These are phyloP conservation scores for Erithacus rubecula DNA, from an alignment of 2,797 vertebrate genomes.

Conservation along the genomic window DNA sequence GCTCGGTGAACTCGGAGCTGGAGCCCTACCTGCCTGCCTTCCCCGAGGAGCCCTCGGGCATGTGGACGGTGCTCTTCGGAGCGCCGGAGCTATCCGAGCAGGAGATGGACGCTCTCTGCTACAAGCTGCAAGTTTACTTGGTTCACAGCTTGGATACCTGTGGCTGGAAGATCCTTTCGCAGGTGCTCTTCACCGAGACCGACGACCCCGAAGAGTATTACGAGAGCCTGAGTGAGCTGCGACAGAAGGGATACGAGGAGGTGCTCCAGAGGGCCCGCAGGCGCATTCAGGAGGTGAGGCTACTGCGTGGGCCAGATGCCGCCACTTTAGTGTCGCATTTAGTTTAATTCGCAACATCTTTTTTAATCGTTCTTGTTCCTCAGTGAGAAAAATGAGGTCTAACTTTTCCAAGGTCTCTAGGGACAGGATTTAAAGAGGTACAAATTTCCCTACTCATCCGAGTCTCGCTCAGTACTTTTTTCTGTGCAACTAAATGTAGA, in stretches of 20 bases:
- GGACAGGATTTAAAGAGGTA: neutral
- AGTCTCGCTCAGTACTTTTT: neutral
- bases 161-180: slow-evolving; percentile 96
- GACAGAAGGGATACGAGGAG: slow-evolving; percentile 93
- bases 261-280: slow-evolving; percentile 86
- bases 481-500: accelerated
- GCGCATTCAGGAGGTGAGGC: slow-evolving; percentile 89
- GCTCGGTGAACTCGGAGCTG: slow-evolving; percentile 91
- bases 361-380: neutral
- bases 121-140: slow-evolving; percentile 92
- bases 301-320: accelerated
- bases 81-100: slow-evolving; percentile 74
- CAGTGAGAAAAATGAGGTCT: neutral
- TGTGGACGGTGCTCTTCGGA: slow-evolving; percentile 94
- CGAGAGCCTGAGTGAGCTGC: slow-evolving; percentile 93
- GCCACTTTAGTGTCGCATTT: neutral
- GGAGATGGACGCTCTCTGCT: slow-evolving; percentile 87
- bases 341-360: neutral
- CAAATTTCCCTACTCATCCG: neutral
- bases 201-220: slow-evolving; percentile 96
- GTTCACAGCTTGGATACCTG: slow-evolving; percentile 93
- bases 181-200: slow-evolving; percentile 90
- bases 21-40: slow-evolving; percentile 89
- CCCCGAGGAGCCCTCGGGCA: slow-evolving; percentile 88
- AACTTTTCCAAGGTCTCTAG: neutral